Evolutionary conservation across 1,140 invertebrate species (phyloP).

Genomic region (Thaumatotibia leucotreta): DNA sequence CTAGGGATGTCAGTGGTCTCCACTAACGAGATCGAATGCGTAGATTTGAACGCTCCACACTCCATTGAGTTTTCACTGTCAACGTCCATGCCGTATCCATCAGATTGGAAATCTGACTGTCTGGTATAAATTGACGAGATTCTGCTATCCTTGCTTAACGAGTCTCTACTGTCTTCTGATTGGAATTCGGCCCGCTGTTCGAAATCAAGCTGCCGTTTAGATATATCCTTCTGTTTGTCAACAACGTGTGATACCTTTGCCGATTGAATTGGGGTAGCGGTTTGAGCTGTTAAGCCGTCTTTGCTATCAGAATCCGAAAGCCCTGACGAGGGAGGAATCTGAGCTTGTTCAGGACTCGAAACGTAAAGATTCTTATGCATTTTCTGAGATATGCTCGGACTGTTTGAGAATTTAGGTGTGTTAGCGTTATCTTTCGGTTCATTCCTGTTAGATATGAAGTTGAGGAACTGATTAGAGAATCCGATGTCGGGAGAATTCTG

Average conservation of each 20-base stretch:
- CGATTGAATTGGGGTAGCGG: slow-evolving; percentile 59
- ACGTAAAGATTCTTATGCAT: slow-evolving; percentile 76
- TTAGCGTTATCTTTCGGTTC: slow-evolving; percentile 75
- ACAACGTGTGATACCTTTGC: slow-evolving; percentile 54
- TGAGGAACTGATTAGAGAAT: slow-evolving; percentile 70
- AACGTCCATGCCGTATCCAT: slow-evolving; percentile 72
- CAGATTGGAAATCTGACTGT: slow-evolving; percentile 68
- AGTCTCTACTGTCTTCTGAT: slow-evolving; percentile 73
- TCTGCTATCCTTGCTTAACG: slow-evolving; percentile 71
- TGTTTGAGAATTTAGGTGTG: slow-evolving; percentile 71
- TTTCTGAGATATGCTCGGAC: slow-evolving; percentile 73
- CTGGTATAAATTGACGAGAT: slow-evolving; percentile 67
- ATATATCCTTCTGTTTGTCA: slow-evolving; percentile 73
- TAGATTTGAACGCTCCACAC: slow-evolving; percentile 66
- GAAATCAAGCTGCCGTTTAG: slow-evolving; percentile 72
- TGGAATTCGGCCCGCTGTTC: slow-evolving; percentile 66
- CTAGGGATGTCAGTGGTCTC: slow-evolving; percentile 70
- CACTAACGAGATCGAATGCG: slow-evolving; percentile 67
- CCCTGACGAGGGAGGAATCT: slow-evolving; percentile 68
- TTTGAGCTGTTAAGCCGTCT: slow-evolving; percentile 65
- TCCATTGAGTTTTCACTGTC: slow-evolving; percentile 76
- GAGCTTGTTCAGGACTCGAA: slow-evolving; percentile 74
- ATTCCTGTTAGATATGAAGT: slow-evolving; percentile 72
- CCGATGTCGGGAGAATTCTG: slow-evolving; percentile 63
- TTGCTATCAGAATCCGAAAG: slow-evolving; percentile 67